Base-by-base conservation (phyloP, 2,888 invertebrate species). In the Melikaiella ostensackeni region DNA sequence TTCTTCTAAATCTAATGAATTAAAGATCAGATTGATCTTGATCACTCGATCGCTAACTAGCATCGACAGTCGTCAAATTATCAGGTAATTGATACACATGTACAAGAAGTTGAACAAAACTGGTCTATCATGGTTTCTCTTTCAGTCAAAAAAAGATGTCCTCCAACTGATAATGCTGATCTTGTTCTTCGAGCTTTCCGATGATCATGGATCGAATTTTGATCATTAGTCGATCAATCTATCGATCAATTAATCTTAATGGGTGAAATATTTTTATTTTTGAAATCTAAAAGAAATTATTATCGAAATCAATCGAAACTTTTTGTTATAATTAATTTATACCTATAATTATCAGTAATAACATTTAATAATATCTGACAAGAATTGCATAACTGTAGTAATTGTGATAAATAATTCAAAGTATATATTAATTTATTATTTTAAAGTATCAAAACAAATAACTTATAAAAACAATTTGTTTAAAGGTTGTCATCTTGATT, bases 61-160 rank as follows among this genome's bases (percentile, higher is more conserved):
- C 27, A 70, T 70, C 70, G 70, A 30, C 50, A 50, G 46, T 70
- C 70, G 50, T 70, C 70, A 70, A 70, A 70, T 70, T 70, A 50
- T n/a, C 50, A n/a, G 30, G 50, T 70, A 70, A 33, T 63, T 50
- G 70, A 70, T 70, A 70, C 70, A 70, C 46, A 27, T 27, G 42
- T 46, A 66, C 46, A 50, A 46, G 46, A 42, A 27, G 19, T 70
- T 24, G 50, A 19, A 30, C n/a, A 30, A 30, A 70, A 70, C 70
- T 70, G 50, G 70, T 50, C 46, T 50, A 70, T n/a, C 70, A 30
- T 50, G 70, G 46, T 70, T 70, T 70, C 70, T 46, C 70, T 70
- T 70, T 33, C 70, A n/a, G 19, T 30, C 0, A 30, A 50, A 70
- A n/a, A 70, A 50, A 70, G 13, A 70, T n/a, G 46, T 30, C 42